Evolutionary conservation across 1,140 invertebrate genomes (phyloP), one percentile per base, ranked within the genome.

Genomic region (Acyrthosiphon pisum): DNA sequence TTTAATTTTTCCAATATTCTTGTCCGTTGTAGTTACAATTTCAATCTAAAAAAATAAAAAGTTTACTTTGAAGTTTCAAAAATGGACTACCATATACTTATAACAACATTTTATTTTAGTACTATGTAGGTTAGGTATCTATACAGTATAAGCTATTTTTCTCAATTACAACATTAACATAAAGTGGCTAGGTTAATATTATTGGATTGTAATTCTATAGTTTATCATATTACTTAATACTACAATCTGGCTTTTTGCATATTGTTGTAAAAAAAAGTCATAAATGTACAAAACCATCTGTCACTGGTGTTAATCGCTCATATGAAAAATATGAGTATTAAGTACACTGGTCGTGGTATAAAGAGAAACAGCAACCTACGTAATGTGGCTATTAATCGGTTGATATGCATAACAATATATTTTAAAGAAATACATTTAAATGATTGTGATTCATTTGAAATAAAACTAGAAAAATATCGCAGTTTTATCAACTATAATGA

Each of bases 1-100:
- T 91, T 94, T 86, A 37, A 94, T 60, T 90, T 90, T 94, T 60
- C 93, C 93, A 46, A 94, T 76, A 50, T 76, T 91, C 84, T 94
- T 94, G 68, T 88, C 87, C 35, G 91, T 88, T n/a, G 92, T 93
- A 22, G 93, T 84, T 48, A 94, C 68, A 90, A 94, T 91, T 94
- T 94, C 92, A 87, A 94, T 93, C 93, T 94, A 81, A 84, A 94
- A 92, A 91, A 92, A 68, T 68, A 76, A 91, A 46, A 76, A 9
- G 41, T 90, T 48, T n/a, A 18, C 4, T 86, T 44, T 11, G 6
- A 41, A 37, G 2, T 83, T 83, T 83, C 7, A 48, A 48, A 22
- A 50, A 50, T 2, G 3, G 8, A 46, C 14, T 14, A 86, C 4
- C 9, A 81, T 35, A 84, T 84, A 84, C 44, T 83, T 37, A 37